phyloP scores from a whole-genome alignment of 2,797 vertebrate species.

The Allobates femoralis region DNA sequence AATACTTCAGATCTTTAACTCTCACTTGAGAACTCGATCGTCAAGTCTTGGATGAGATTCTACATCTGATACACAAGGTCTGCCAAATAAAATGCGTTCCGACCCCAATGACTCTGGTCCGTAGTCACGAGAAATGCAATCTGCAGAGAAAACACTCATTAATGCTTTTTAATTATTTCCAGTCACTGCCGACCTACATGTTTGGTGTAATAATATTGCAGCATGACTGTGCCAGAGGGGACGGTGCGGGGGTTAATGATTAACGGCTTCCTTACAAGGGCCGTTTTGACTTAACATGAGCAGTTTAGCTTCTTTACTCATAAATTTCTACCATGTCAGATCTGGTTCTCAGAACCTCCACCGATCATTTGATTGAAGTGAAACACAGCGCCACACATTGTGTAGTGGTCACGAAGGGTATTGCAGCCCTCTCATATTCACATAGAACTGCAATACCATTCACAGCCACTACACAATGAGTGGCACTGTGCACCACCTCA shows the following conservation, averaged over 20 bases:
- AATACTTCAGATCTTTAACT: neutral
- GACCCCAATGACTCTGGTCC: neutral
- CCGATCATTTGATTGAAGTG: too few relatives aligned
- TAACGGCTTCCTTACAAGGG: neutral
- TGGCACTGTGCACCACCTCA: too few relatives aligned
- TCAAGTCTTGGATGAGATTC: neutral
- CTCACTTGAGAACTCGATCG: neutral
- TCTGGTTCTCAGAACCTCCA: too few relatives aligned
- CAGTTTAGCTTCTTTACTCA: neutral
- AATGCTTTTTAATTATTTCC: constrained; percentile 5
- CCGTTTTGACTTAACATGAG: neutral
- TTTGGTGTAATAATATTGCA: constrained; percentile 25
- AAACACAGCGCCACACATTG: too few relatives aligned
- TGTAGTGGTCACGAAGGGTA: too few relatives aligned
- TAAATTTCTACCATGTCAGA: neutral
- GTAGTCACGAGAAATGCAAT: neutral
- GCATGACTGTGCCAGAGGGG: neutral
- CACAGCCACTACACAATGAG: too few relatives aligned
- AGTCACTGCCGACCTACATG: neutral
- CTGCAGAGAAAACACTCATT: constrained; percentile 3
- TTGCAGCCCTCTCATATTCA: too few relatives aligned
- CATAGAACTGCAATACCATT: too few relatives aligned
- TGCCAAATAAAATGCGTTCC: neutral
- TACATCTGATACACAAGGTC: neutral
- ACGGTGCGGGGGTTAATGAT: neutral